Conservation (phyloP, 2,797 vertebrate genomes). For the Babyrousa celebensis region DNA sequence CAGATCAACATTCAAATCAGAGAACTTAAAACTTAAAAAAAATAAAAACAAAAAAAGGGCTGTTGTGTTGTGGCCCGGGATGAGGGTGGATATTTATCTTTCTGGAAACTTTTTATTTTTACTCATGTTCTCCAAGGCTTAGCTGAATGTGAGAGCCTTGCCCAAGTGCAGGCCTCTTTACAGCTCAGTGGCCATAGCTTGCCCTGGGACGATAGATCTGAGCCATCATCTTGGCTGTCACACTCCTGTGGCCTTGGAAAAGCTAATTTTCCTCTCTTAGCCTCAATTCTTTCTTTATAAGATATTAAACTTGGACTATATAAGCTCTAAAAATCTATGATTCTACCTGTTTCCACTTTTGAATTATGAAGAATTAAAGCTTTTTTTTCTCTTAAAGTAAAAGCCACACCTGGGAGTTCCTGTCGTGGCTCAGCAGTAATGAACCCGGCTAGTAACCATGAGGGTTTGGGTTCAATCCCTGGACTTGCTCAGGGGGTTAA, state of each 20-base stretch:
- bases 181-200: not conserved
- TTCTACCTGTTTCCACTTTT: constrained; percentile 12
- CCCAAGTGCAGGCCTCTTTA: not conserved
- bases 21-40: constrained; percentile 34
- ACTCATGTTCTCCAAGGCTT: not conserved
- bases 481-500: too few species aligned
- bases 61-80: not conserved
- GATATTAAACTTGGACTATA: not conserved
- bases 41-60: too few species aligned
- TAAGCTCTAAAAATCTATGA: constrained; percentile 14
- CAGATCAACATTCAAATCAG: constrained; percentile 7
- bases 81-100: not conserved
- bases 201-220: not conserved
- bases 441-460: too few species aligned
- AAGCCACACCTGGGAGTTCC: not conserved
- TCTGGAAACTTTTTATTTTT: not conserved
- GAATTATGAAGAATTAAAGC: constrained; percentile 26
- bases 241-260: not conserved
- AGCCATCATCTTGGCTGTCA: not conserved
- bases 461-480: too few species aligned
- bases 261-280: not conserved
- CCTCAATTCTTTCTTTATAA: constrained; percentile 38
- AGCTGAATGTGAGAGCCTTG: not conserved
- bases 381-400: constrained; percentile 38
- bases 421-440: too few species aligned